phyloP scores from a whole-genome alignment of 2,113 vertebrate genomes.

The Illadopsis cleaveri region DNA sequence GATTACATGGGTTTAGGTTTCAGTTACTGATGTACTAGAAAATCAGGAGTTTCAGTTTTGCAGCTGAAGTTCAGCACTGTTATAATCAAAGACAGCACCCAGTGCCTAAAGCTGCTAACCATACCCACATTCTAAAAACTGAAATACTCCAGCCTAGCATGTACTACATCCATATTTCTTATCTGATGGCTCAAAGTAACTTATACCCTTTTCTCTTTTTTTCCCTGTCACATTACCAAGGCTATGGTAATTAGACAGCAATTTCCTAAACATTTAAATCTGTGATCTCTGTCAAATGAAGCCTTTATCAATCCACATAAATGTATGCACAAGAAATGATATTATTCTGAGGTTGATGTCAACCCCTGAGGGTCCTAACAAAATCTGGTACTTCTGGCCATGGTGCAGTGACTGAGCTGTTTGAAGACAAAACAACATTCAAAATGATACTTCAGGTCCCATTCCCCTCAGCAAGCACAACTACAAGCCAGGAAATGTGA shows the following conservation, averaged over 20 bases:
- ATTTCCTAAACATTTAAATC: not conserved
- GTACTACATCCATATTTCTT: not conserved
- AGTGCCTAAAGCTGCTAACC: not conserved
- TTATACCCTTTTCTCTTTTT: not conserved
- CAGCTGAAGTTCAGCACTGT: constrained; percentile 4
- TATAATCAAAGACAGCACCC: constrained; percentile 50
- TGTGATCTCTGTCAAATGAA: not conserved
- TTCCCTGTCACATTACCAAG: not conserved
- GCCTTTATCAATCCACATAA: not conserved
- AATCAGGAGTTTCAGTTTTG: constrained; percentile 30
- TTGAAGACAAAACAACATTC: not conserved
- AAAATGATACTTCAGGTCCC: not conserved
- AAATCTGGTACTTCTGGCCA: not conserved
- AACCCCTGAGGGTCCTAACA: not conserved
- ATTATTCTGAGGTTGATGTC: not conserved
- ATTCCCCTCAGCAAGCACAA: not conserved
- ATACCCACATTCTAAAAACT: not conserved
- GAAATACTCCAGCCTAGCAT: not conserved
- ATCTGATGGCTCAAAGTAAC: not conserved
- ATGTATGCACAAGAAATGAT: not conserved
- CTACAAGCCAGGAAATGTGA: not conserved
- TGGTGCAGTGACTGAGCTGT: not conserved
- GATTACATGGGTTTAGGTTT: constrained; percentile 50
- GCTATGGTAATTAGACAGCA: not conserved
- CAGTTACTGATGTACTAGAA: constrained; percentile 26